Evolutionary conservation across 2,113 vertebrate species (phyloP), one percentile per base, ranked within the genome.

Genomic region (Spea bombifrons): DNA sequence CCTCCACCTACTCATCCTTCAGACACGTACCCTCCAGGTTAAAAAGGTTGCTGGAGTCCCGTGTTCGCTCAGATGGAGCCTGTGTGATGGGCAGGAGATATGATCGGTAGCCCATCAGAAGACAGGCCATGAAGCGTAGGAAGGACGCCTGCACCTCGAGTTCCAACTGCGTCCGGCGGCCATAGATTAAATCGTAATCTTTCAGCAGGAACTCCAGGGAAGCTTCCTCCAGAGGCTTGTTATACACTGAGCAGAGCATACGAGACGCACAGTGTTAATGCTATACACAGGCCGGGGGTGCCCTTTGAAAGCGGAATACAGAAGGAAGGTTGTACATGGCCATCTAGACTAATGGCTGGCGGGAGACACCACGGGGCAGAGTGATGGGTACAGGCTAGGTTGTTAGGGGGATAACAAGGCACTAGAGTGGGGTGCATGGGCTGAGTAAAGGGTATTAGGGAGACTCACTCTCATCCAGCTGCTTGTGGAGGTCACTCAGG

Each of bases 201-300:
- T 94, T 96, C 81, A 97, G 88, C 85, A 97, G 88, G 86, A 96
- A 96, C 85, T 98, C 96, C 88, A 96, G 82, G 0, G 95, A 94
- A 0, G 94, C 94, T 83, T 97, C 96, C 82, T 98, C 95, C 66
- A 95, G 93, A 0, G 94, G 94, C 0, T 91, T 90, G 0, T 91
- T 95, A 67, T 94, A 96, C 78, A 96, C 96, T 97, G 88, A 0
- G 0, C 1, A 7, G 44, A 3, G 53, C 0, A 9, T 30, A 30
- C 30, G 30, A n/a, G 13, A 3, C n/a, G 48, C 15, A 13, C 50
- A 53, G 7, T 6, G 50, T 7, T 7, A 2, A 53, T 3, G 50
- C 7, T 8, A 53, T 53, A 53, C 50, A 7, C 7, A 10, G 50
- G 50, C 7, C 7, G 50, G 50, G 50, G 50, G 50, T 7, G 2